phyloP scores from a whole-genome alignment of 2,113 vertebrate genomes.

The Nettapus auritus region DNA sequence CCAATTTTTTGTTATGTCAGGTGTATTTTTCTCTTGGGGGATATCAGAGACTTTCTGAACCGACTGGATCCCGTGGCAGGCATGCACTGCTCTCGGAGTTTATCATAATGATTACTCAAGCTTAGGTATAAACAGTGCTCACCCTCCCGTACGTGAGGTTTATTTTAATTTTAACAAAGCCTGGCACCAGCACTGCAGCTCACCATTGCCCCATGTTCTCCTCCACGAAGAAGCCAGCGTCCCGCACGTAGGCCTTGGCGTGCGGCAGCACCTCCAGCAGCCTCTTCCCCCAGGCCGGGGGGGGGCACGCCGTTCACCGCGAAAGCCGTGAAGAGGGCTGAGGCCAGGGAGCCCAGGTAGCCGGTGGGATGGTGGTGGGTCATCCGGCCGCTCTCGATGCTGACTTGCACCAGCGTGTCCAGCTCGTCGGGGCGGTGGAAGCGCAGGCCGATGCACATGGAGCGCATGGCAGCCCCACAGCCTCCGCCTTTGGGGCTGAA shows the following conservation, averaged over 20 bases:
- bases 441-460: constrained; percentile 86
- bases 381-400: constrained; percentile 86
- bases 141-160: fast-evolving
- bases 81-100: not conserved
- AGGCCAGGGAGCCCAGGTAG: constrained; percentile 81
- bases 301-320: constrained; percentile 70
- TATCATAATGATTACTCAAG: not conserved
- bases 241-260: constrained; percentile 74
- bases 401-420: constrained; percentile 75
- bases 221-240: constrained; percentile 67
- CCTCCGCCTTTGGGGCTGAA: constrained; percentile 74
- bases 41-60: not conserved
- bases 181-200: not conserved
- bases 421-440: constrained; percentile 68
- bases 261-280: constrained; percentile 76
- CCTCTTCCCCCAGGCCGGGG: constrained; percentile 77
- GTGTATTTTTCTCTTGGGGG: not conserved
- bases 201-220: constrained; percentile 82
- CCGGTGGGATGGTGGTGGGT: constrained; percentile 87
- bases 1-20: not conserved
- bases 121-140: not conserved
- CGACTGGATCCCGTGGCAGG: fast-evolving
- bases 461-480: constrained; percentile 85
- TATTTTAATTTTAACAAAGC: not conserved
- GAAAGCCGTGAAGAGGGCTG: constrained; percentile 81